A percentile compares a stretch with the other conserved stretches of the same genome.
Conservation (phyloP, 1,140 invertebrate species). For the Aphelenchoides fujianensis region DNA sequence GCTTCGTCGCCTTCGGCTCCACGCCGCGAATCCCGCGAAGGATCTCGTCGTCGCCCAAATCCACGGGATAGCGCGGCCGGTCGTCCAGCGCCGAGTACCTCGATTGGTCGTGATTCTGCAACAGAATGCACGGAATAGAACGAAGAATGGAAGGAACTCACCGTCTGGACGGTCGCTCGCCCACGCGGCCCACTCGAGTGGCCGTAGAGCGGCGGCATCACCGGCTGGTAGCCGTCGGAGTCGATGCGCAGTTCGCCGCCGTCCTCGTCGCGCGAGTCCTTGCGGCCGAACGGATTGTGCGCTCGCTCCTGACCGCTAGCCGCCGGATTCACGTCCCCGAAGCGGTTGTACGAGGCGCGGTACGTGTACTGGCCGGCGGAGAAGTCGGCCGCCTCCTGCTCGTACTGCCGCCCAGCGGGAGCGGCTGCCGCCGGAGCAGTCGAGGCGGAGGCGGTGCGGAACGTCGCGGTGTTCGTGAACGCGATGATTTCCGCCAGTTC, state of each 20-base stretch:
- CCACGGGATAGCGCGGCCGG: neutral
- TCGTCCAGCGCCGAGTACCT: slow-evolving; percentile 9
- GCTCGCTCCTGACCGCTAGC: neutral
- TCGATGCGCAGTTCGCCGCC: neutral
- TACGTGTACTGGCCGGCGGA: neutral
- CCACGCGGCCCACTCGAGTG: neutral
- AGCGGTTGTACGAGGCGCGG: neutral
- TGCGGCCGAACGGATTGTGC: neutral
- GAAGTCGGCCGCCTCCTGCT: neutral
- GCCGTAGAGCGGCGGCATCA: neutral
- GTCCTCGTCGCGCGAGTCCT: neutral
- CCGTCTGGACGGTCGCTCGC: neutral
- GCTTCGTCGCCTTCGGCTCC: neutral
- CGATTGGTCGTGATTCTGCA: neutral
- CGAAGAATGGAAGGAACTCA: neutral
- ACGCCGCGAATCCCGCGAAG: neutral
- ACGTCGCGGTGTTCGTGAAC: too few species aligned
- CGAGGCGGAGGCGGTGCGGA: too few species aligned
- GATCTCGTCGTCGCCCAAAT: slow-evolving; percentile 11
- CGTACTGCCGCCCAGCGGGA: too few species aligned
- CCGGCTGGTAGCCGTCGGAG: neutral
- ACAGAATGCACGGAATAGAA: neutral
- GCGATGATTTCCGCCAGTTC: too few species aligned
- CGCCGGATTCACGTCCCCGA: neutral
- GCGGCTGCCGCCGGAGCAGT: too few species aligned